A percentile compares a stretch with the other conserved stretches of the same genome.
These are phyloP conservation scores for Cataglyphis albicans DNA, from an alignment of 2,888 invertebrate genomes.

Conservation along the genomic window DNA sequence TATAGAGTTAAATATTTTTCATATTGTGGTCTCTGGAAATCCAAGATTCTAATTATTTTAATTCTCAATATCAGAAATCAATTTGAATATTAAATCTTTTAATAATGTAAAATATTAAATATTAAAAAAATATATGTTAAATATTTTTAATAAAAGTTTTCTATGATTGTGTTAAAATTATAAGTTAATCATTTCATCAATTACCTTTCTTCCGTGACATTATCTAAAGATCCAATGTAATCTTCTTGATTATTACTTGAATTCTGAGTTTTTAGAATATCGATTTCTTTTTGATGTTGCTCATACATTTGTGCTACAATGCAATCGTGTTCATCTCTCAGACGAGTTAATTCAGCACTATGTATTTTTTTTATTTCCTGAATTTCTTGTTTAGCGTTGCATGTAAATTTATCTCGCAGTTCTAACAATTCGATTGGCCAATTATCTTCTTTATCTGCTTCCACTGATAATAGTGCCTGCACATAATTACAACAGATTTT, in stretches of 20 bases:
- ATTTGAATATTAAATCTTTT: constrained; percentile 1
- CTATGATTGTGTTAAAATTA: neutral
- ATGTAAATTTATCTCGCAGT: constrained; percentile 91
- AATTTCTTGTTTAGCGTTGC: constrained; percentile 89
- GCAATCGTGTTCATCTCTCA: constrained; percentile 79
- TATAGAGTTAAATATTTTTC: neutral
- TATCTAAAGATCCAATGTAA: constrained; percentile 52
- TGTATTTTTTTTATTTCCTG: constrained; percentile 88
- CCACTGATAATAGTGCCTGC: constrained; percentile 90
- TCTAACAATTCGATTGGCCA: constrained; percentile 92
- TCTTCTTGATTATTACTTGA: constrained; percentile 1
- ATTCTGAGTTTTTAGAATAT: constrained; percentile 61
- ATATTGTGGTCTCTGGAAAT: neutral
- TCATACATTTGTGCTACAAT: constrained; percentile 75
- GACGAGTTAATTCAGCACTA: constrained; percentile 88
- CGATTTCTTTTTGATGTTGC: constrained; percentile 77
- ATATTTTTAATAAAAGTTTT: neutral
- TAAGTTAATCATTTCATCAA: neutral
- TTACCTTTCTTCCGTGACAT: constrained; percentile 89
- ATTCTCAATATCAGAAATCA: neutral
- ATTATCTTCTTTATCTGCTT: constrained; percentile 90
- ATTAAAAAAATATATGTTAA: neutral
- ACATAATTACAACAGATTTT: constrained; percentile 32
- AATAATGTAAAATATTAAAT: neutral
- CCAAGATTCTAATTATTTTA: neutral